Conservation (phyloP, 2,113 vertebrate species). For the Nasalis larvatus region DNA sequence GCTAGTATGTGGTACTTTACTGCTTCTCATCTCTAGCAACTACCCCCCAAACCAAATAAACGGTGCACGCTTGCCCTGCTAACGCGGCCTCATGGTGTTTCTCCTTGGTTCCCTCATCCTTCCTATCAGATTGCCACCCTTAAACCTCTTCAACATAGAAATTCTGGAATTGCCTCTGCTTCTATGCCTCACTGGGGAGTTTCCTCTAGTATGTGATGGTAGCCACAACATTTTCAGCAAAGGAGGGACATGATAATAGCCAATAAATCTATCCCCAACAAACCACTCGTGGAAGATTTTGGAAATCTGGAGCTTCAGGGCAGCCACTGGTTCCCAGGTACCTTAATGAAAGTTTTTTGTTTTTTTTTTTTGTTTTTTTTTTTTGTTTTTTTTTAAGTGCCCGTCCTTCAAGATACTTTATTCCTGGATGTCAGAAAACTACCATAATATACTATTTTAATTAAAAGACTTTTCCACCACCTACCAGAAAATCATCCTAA, state of each 20-base stretch:
- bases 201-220: background rate
- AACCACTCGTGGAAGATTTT: background rate
- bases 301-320: background rate
- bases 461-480: background rate
- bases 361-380: background rate
- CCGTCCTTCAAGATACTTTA: background rate
- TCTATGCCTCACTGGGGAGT: background rate
- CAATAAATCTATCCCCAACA: background rate
- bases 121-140: background rate
- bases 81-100: background rate
- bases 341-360: background rate
- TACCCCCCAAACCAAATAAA: background rate
- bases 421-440: background rate
- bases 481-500: background rate
- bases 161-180: background rate
- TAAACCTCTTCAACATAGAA: background rate
- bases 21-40: background rate
- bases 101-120: background rate
- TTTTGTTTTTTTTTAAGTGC: background rate
- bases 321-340: background rate
- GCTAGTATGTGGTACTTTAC: fast-evolving
- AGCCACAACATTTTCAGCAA: background rate
- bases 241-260: background rate
- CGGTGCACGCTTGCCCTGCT: fast-evolving
- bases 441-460: background rate